Base-by-base conservation (phyloP, 1,140 invertebrate species). In the Halictus rubicundus region DNA sequence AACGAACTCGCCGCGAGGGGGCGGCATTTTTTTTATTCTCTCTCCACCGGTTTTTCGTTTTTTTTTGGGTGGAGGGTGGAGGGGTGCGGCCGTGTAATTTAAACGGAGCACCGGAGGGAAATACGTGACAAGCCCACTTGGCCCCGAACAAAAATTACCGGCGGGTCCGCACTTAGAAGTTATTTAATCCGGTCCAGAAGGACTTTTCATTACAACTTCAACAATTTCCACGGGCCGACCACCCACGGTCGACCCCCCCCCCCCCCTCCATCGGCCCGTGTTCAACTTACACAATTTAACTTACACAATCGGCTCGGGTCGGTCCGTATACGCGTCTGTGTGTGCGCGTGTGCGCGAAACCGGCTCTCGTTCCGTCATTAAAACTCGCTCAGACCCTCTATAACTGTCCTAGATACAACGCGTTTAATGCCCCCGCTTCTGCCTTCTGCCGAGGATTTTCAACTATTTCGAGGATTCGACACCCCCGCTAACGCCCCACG, bases 121-220 rank as follows among this genome's bases (percentile, higher is more conserved):
- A 46, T 57, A 25, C 37, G n/a, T 21, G n/a, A n/a, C 39, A 52
- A 52, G 46, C n/a, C 0, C 9, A 6, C 19, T 46, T 25, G 23
- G 19, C 21, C 27, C n/a, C 16, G 66, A 49, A 69, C 60, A 72
- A 65, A 78, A 78, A 78, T 78, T 78, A 78, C 68, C 61, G 27
- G 9, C 19, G 5, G 5, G 19, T 25, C 39, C n/a, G 60, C 39
- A 66, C 39, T 66, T 66, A 16, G 39, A 77, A 77, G 57, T 57
- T 72, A 65, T 72, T 65, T 78, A 72, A 42, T 75, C 63, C 63
- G 39, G n/a, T 37, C 42, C 49, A 10, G 6, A 10, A 21, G 16
- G 21, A 63, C 59, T 59, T 78, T 78, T 71, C 76, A 72, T 78
- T 72, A 64, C 60, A 78, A 78, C 60, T 78, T 78, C 60, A 65